Conservation (phyloP, 2,113 vertebrate genomes). For the Larimichthys crocea region DNA sequence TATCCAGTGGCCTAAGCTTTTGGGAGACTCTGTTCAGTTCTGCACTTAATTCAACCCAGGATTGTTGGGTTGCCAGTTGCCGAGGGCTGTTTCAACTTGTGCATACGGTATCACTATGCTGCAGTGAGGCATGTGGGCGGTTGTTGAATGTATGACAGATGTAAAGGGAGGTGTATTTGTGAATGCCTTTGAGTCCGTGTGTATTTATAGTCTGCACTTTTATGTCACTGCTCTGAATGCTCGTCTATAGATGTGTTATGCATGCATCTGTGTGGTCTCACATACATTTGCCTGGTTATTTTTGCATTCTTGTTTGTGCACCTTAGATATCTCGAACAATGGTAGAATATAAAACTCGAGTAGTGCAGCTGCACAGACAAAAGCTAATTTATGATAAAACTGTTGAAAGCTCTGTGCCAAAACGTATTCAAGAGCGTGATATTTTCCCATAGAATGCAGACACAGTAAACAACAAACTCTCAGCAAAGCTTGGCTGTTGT, state of each 20-base stretch:
- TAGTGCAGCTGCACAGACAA: background rate
- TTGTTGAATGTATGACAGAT: conserved; percentile 43
- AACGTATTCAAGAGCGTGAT: background rate
- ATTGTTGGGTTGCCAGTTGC: background rate
- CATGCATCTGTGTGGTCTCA: background rate
- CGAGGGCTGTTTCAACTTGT: background rate
- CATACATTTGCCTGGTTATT: conserved; percentile 1
- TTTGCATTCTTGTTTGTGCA: background rate
- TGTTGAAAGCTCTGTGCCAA: background rate
- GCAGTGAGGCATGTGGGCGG: conserved; percentile 20
- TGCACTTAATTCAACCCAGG: background rate
- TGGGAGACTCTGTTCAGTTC: background rate
- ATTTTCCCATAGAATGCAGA: background rate
- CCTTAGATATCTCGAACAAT: background rate
- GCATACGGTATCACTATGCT: background rate
- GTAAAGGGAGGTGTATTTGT: background rate
- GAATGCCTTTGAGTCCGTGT: conserved; percentile 7
- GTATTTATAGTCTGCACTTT: conserved; percentile 48
- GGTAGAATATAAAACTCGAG: background rate
- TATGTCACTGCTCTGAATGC: conserved; percentile 11
- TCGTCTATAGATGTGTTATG: conserved; percentile 14
- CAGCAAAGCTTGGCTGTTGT: background rate
- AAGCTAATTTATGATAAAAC: background rate
- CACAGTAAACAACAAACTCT: background rate
- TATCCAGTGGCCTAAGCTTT: no score